A percentile compares a stretch with the other conserved stretches of the same genome.
Evolutionary conservation across 2,113 vertebrate genomes (phyloP).

Genomic region (Telmatochromis sp.): DNA sequence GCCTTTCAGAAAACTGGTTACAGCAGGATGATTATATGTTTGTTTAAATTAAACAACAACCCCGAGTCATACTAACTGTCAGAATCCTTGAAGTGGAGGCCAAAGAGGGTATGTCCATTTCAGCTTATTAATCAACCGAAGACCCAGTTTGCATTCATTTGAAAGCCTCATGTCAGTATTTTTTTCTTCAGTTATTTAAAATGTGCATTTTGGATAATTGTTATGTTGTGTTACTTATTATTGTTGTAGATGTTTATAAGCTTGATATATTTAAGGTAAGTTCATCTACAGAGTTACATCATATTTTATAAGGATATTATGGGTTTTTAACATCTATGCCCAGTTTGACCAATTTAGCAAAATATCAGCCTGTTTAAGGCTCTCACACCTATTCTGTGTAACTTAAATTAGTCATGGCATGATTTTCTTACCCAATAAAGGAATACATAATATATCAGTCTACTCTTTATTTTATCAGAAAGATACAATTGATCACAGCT

Average conservation of each 20-base stretch:
- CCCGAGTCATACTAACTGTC: not conserved
- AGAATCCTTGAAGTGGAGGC: not conserved
- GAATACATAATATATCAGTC: not conserved
- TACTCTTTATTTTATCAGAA: not conserved
- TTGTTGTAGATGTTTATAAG: not conserved
- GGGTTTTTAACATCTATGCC: not conserved
- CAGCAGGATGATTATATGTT: not conserved
- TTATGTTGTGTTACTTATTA: not conserved
- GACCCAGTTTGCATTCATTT: not conserved
- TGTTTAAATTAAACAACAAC: not conserved
- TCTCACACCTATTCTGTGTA: not conserved
- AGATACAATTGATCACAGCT: not conserved
- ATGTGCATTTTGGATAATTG: not conserved
- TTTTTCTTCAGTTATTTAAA: not conserved
- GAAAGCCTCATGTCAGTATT: not conserved
- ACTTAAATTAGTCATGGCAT: not conserved
- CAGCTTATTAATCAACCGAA: not conserved
- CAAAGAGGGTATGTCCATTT: not conserved
- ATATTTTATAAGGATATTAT: not conserved
- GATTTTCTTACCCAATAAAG: not conserved
- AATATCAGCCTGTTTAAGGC: not conserved
- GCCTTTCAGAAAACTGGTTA: not conserved
- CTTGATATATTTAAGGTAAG: not conserved
- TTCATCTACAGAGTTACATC: not conserved
- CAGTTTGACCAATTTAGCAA: not conserved